phyloP scores from a whole-genome alignment of 2,113 vertebrate genomes.

The Thalassoma bifasciatum region DNA sequence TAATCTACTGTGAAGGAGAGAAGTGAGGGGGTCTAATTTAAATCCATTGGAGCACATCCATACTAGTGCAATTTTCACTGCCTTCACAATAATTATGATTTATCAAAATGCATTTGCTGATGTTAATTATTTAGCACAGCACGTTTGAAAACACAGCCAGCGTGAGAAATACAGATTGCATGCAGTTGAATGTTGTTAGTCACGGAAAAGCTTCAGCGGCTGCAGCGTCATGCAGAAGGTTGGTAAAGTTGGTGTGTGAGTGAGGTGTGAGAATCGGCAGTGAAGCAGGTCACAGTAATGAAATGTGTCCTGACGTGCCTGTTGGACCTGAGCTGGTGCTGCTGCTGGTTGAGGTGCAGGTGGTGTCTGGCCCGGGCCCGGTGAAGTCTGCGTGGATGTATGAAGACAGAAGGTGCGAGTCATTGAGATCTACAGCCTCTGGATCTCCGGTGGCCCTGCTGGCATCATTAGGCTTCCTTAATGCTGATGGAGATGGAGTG shows the following conservation, averaged over 20 bases:
- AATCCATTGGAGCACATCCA: slow-evolving; percentile 67
- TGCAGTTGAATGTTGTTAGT: slow-evolving; percentile 31
- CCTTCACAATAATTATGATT: slow-evolving; percentile 78
- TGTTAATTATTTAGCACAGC: slow-evolving; percentile 52
- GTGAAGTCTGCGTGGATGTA: slow-evolving; percentile 33
- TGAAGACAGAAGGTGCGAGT: slow-evolving; percentile 57
- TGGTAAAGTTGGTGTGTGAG: slow-evolving; percentile 20
- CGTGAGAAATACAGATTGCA: slow-evolving; percentile 6
- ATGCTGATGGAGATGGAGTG: slow-evolving; percentile 72
- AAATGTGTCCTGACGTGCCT: slow-evolving; percentile 42
- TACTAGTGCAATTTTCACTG: slow-evolving; percentile 66
- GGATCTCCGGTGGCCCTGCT: slow-evolving; percentile 64
- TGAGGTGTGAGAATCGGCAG: background rate
- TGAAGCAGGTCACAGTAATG: background rate
- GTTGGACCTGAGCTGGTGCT: slow-evolving; percentile 42
- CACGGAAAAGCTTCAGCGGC: slow-evolving; percentile 3
- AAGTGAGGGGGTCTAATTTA: slow-evolving; percentile 67
- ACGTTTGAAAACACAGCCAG: slow-evolving; percentile 16
- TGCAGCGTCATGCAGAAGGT: slow-evolving; percentile 18
- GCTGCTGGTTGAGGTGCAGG: background rate
- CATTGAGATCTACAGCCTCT: slow-evolving; percentile 49
- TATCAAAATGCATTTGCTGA: slow-evolving; percentile 60
- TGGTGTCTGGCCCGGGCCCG: slow-evolving; percentile 25
- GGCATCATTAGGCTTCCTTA: slow-evolving; percentile 63
- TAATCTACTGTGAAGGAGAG: slow-evolving; percentile 67